A percentile compares a stretch with the other conserved stretches of the same genome.
Evolutionary conservation across 2,113 vertebrate species (phyloP).

Genomic region (Rhea pennata): DNA sequence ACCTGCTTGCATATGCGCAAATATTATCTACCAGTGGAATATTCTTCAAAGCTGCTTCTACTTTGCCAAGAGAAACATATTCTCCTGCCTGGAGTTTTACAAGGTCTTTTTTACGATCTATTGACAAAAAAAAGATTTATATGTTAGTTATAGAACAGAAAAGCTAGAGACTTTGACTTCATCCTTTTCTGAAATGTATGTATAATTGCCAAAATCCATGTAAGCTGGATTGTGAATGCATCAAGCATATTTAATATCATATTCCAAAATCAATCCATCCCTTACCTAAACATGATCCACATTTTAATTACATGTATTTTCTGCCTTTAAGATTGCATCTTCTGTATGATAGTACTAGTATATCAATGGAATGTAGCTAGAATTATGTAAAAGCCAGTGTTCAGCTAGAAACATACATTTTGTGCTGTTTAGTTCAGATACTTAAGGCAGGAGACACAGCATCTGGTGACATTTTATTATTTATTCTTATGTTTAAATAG

Average conservation of each 20-base stretch:
- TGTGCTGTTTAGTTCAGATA: background rate
- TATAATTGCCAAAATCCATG: background rate
- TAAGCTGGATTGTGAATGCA: background rate
- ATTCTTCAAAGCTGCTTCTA: conserved; percentile 94
- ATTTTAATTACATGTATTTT: background rate
- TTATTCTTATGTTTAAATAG: background rate
- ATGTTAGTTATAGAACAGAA: background rate
- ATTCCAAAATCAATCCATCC: background rate
- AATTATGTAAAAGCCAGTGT: background rate
- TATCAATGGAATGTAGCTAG: background rate
- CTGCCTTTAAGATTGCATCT: background rate
- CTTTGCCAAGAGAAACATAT: conserved; percentile 96
- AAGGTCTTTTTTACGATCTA: conserved; percentile 97
- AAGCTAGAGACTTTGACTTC: background rate
- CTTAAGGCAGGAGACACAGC: background rate
- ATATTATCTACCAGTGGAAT: conserved; percentile 94
- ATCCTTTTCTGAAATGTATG: background rate
- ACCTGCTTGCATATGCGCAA: conserved; percentile 97
- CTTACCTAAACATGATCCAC: background rate
- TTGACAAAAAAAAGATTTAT: background rate
- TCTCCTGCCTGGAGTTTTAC: conserved; percentile 97
- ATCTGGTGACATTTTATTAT: background rate
- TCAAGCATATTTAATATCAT: background rate
- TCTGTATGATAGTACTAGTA: background rate
- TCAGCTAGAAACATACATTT: background rate